phyloP scores from a whole-genome alignment of 2,888 invertebrate species.

The Galerucella calmariensis region DNA sequence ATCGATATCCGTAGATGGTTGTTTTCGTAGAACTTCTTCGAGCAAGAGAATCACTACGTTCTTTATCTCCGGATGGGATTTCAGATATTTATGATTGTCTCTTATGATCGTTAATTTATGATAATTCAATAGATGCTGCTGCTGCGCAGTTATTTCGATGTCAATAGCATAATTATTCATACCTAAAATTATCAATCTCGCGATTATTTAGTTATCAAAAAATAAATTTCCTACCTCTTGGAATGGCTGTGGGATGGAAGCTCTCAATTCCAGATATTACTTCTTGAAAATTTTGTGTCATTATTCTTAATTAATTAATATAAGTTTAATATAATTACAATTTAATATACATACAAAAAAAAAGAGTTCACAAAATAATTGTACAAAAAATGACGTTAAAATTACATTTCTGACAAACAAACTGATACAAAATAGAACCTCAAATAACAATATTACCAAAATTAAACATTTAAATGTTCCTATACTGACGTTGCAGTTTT shows the following conservation, averaged over 20 bases:
- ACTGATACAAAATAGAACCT: no score
- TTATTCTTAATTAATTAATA: constrained; percentile 7
- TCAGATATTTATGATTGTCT: constrained; percentile 11
- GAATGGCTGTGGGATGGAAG: constrained; percentile 1
- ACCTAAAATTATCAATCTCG: neutral
- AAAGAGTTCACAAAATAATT: neutral
- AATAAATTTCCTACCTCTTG: neutral
- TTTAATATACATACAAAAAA: neutral
- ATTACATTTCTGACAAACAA: no score
- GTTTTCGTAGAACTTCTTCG: constrained; percentile 14
- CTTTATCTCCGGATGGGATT: constrained; percentile 22
- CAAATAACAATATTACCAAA: no score
- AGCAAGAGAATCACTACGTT: constrained; percentile 11
- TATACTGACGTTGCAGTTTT: no score
- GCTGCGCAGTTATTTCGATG: constrained; percentile 2
- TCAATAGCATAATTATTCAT: constrained; percentile 1
- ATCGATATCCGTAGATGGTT: constrained; percentile 21
- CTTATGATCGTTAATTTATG: constrained; percentile 9
- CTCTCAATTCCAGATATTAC: neutral
- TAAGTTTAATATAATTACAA: neutral
- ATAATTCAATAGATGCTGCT: neutral
- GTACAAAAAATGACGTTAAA: no score
- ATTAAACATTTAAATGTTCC: no score
- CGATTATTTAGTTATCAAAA: neutral
- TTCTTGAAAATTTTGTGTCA: constrained; percentile 22